These are phyloP conservation scores for Orthonevra nobilis DNA, from an alignment of 2,888 invertebrate species.

Conservation along the genomic window DNA sequence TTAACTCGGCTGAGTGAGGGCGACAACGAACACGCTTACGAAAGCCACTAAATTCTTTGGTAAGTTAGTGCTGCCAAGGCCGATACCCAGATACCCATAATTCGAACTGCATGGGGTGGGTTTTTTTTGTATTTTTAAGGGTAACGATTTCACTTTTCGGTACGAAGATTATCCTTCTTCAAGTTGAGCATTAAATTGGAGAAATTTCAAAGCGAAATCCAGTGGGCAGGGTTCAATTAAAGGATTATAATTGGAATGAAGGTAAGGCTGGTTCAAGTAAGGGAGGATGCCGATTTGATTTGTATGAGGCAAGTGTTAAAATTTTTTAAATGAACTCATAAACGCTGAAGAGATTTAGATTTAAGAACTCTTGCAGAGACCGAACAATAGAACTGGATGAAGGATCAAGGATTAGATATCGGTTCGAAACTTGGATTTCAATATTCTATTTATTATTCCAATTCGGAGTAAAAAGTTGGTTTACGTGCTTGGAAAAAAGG, in stretches of 20 bases:
- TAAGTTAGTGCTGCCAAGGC: not conserved
- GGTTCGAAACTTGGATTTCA: too few species aligned
- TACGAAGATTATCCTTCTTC: conserved; percentile 49
- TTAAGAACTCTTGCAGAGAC: too few species aligned
- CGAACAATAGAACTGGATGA: too few species aligned
- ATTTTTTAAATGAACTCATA: too few species aligned
- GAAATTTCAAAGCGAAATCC: conserved; percentile 21
- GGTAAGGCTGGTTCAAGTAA: conserved; percentile 12
- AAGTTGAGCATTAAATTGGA: conserved; percentile 13
- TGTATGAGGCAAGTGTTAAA: too few species aligned
- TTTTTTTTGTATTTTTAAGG: conserved; percentile 4
- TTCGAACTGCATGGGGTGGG: conserved; percentile 3
- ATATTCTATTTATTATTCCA: too few species aligned
- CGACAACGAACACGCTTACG: conserved; percentile 12
- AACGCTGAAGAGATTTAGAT: too few species aligned
- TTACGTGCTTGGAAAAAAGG: too few species aligned
- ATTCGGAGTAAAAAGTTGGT: too few species aligned
- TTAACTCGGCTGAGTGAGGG: conserved; percentile 3
- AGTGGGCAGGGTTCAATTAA: conserved; percentile 38
- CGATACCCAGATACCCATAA: conserved; percentile 11
- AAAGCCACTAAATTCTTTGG: conserved; percentile 4
- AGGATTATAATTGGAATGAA: conserved; percentile 50
- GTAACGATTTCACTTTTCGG: conserved; percentile 21
- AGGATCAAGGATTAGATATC: too few species aligned
- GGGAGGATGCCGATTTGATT: conserved; percentile 27